phyloP scores from a whole-genome alignment of 1,140 invertebrate genomes.

The Phortica variegata region DNA sequence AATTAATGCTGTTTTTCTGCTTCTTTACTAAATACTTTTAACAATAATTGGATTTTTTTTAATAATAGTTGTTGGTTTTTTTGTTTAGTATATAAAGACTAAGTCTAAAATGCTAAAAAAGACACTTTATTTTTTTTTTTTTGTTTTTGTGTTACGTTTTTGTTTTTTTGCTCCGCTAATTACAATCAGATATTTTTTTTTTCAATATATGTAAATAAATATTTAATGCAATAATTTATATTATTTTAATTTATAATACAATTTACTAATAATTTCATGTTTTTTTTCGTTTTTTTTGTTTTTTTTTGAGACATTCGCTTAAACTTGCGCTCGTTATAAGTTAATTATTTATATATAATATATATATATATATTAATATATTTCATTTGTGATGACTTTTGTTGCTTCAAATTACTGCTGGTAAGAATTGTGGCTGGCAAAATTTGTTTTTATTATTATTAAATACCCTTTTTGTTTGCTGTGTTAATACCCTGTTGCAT shows the following conservation, averaged over 20 bases:
- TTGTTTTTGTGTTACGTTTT: slow-evolving; percentile 15
- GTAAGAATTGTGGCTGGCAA: slow-evolving; percentile 29
- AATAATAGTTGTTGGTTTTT: slow-evolving; percentile 18
- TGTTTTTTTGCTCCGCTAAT: too few relatives aligned
- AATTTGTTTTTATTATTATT: too few relatives aligned
- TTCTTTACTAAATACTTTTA: slow-evolving; percentile 8
- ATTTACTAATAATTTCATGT: not conserved
- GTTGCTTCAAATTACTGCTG: slow-evolving; percentile 4
- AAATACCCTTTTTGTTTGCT: slow-evolving; percentile 3
- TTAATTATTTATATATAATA: slow-evolving; percentile 10
- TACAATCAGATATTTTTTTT: slow-evolving; percentile 26
- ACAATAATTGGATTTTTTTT: slow-evolving; percentile 10
- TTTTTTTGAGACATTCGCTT: too few relatives aligned
- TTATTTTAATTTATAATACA: not conserved
- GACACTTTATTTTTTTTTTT: slow-evolving; percentile 34
- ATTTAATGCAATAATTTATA: not conserved
- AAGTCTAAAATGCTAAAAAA: slow-evolving; percentile 39
- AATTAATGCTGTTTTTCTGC: not conserved
- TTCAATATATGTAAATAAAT: slow-evolving; percentile 11
- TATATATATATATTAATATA: slow-evolving; percentile 4
- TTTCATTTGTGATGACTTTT: not conserved
- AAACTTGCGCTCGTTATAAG: too few relatives aligned
- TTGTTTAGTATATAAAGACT: slow-evolving; percentile 27
- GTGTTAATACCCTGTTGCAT: slow-evolving; percentile 23
- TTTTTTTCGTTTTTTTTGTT: slow-evolving; percentile 1